A percentile compares a stretch with the other conserved stretches of the same genome.
Evolutionary conservation across 2,113 vertebrate species (phyloP).

Genomic region (Tenebrosternarchus preto): DNA sequence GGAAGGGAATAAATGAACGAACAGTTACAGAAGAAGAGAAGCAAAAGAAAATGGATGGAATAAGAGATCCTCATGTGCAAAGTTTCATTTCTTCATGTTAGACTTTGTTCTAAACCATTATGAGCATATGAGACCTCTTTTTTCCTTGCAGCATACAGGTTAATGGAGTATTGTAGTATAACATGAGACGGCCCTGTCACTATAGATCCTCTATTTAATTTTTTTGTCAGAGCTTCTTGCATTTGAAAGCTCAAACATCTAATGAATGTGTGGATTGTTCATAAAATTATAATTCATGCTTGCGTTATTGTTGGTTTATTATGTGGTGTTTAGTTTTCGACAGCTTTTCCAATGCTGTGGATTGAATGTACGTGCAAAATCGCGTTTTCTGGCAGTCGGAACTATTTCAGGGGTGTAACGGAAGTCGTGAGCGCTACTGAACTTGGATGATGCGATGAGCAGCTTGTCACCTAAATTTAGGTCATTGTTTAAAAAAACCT

Average conservation of each 20-base stretch:
- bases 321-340: neutral
- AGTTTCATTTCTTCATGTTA: constrained; percentile 55
- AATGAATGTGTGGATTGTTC: too few species aligned
- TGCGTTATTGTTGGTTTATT: neutral
- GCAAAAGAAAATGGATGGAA: constrained; percentile 58
- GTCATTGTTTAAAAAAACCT: neutral
- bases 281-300: constrained; percentile 20
- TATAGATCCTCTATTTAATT: neutral
- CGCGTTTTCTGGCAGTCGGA: neutral
- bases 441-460: neutral
- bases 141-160: neutral
- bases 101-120: neutral
- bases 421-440: too few species aligned
- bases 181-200: neutral
- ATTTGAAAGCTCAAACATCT: neutral
- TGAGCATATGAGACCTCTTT: neutral
- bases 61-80: constrained; percentile 54
- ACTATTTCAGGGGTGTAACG: too few species aligned
- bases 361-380: neutral
- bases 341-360: constrained; percentile 1
- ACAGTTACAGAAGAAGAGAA: constrained; percentile 56
- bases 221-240: neutral
- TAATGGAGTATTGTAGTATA: neutral
- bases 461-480: constrained; percentile 3
- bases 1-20: constrained; percentile 66